Evolutionary conservation across 2,888 invertebrate species (phyloP).

Genomic region (Chrysolina oricalcia): DNA sequence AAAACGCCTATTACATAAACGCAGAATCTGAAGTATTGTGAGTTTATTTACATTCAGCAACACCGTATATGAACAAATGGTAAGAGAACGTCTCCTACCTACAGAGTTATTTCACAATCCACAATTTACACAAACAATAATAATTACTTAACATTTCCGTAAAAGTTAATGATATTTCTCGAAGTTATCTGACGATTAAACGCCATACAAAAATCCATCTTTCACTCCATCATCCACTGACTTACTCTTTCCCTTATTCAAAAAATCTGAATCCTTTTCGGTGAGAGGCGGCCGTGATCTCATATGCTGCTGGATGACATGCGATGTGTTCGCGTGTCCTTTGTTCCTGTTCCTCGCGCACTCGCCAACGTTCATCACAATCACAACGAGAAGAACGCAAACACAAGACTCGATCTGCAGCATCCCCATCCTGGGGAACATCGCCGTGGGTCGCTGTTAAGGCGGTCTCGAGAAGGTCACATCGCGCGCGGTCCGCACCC

Average conservation of each 20-base stretch:
- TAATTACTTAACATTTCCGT: too few relatives aligned
- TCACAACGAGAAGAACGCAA: slow-evolving; percentile 50
- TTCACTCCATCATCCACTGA: slow-evolving; percentile 37
- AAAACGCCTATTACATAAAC: too few relatives aligned
- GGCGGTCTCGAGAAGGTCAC: slow-evolving; percentile 51
- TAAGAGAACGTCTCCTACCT: too few relatives aligned
- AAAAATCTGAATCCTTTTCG: slow-evolving; percentile 64
- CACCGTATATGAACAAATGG: too few relatives aligned
- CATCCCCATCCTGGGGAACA: slow-evolving; percentile 53
- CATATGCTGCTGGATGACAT: slow-evolving; percentile 50
- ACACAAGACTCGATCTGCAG: slow-evolving; percentile 45
- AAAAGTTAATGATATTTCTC: too few relatives aligned
- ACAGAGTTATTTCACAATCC: too few relatives aligned
- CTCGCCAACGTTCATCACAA: slow-evolving; percentile 51
- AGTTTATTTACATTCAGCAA: too few relatives aligned
- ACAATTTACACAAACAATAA: too few relatives aligned
- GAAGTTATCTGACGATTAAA: not conserved
- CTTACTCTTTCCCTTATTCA: slow-evolving; percentile 70
- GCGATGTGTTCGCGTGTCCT: slow-evolving; percentile 45
- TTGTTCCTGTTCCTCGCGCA: slow-evolving; percentile 52
- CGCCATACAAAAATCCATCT: not conserved
- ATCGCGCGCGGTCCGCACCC: slow-evolving; percentile 57
- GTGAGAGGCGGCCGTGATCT: slow-evolving; percentile 38
- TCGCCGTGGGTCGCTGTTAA: slow-evolving; percentile 14
- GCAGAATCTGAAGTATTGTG: too few relatives aligned